These are phyloP conservation scores for Corynorhinus townsendii DNA, from an alignment of 2,113 vertebrate genomes.

Conservation along the genomic window DNA sequence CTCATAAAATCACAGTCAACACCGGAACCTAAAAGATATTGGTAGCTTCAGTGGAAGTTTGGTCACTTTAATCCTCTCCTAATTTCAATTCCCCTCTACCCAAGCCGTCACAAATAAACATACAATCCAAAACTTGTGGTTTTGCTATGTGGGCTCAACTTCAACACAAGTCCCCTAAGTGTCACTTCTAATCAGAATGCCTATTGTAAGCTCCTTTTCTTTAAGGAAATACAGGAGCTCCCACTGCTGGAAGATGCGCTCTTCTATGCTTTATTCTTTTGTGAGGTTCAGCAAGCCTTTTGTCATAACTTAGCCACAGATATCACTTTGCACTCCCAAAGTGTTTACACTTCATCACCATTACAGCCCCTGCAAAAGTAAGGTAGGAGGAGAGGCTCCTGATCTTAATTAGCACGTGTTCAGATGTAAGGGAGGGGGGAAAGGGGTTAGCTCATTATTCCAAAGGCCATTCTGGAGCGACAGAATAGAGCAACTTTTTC, in stretches of 20 bases:
- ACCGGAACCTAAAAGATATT: neutral
- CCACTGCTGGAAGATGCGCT: neutral
- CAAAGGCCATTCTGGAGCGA: neutral
- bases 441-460: neutral
- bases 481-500: neutral
- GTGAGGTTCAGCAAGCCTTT: neutral
- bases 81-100: neutral
- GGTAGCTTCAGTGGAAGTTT: neutral
- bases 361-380: neutral
- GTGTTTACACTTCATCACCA: neutral
- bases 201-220: neutral
- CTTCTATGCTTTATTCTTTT: neutral
- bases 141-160: neutral
- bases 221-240: slow-evolving; percentile 1
- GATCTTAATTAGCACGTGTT: neutral
- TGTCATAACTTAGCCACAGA: neutral
- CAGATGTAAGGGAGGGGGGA: neutral
- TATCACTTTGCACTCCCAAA: neutral
- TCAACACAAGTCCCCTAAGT: neutral
- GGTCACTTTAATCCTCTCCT: neutral
- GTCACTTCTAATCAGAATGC: neutral
- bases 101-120: neutral
- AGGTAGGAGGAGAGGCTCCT: neutral
- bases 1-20: neutral
- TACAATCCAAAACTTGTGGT: neutral